phyloP scores from a whole-genome alignment of 2,113 vertebrate genomes.

The Syngnathus typhle region DNA sequence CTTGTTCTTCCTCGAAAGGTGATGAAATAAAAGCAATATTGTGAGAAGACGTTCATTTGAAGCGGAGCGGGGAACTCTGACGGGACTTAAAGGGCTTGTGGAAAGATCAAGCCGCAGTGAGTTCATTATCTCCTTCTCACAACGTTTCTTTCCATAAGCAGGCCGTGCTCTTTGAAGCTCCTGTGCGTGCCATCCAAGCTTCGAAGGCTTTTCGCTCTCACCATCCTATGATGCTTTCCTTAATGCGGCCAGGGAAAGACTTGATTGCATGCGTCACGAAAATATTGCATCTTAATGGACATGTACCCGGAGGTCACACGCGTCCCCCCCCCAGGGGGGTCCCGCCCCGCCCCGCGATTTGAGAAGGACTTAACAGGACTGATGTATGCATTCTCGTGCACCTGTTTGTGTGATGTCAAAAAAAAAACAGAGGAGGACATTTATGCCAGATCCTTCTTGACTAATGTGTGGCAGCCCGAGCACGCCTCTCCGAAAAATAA shows the following conservation, averaged over 20 bases:
- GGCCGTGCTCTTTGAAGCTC: slow-evolving; percentile 63
- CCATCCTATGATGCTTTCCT: slow-evolving; percentile 30
- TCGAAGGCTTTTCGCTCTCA: slow-evolving; percentile 46
- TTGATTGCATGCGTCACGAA: background rate
- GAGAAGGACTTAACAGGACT: too few species aligned
- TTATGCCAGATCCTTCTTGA: slow-evolving; percentile 22
- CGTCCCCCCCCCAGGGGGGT: too few species aligned
- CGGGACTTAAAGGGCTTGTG: slow-evolving; percentile 27
- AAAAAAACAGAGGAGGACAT: slow-evolving; percentile 12
- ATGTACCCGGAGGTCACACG: too few species aligned
- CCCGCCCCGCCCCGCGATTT: too few species aligned
- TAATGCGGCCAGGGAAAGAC: slow-evolving; percentile 49
- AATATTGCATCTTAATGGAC: too few species aligned
- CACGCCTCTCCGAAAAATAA: slow-evolving; percentile 44
- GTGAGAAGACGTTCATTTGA: slow-evolving; percentile 7
- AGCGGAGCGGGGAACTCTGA: slow-evolving; percentile 10
- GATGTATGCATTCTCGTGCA: background rate
- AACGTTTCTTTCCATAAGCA: slow-evolving; percentile 44
- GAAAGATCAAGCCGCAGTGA: slow-evolving; percentile 21
- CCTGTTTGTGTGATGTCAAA: background rate
- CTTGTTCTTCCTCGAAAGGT: slow-evolving; percentile 2
- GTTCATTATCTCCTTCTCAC: slow-evolving; percentile 40
- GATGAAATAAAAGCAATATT: slow-evolving; percentile 27
- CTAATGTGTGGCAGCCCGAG: slow-evolving; percentile 35
- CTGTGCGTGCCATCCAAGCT: slow-evolving; percentile 68